These are phyloP conservation scores for Silurus lanzhouensis DNA, from an alignment of 2,797 vertebrate species.

Conservation along the genomic window DNA sequence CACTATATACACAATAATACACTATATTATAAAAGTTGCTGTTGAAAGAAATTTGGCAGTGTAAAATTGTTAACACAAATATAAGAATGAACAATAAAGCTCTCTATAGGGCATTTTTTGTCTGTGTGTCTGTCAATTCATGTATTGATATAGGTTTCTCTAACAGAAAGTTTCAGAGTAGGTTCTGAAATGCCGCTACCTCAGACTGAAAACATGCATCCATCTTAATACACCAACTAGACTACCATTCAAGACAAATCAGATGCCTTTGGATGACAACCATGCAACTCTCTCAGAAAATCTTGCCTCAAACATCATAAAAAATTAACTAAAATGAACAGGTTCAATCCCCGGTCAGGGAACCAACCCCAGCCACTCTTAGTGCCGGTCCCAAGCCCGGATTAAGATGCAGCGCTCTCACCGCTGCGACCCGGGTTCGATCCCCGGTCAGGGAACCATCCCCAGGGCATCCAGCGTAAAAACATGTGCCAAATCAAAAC, in stretches of 20 bases:
- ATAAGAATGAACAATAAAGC: background rate
- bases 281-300: background rate
- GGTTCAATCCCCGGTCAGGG: no score
- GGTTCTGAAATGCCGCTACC: background rate
- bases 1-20: background rate
- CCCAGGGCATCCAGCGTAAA: no score
- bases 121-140: background rate
- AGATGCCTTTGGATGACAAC: background rate
- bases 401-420: no score
- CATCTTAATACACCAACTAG: background rate
- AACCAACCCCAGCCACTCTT: no score
- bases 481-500: no score
- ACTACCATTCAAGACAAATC: background rate
- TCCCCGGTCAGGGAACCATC: no score
- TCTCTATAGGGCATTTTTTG: no score
- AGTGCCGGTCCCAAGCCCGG: no score
- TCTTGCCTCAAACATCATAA: background rate
- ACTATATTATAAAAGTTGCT: background rate
- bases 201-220: background rate
- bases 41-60: background rate
- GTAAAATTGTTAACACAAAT: background rate
- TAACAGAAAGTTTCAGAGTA: background rate
- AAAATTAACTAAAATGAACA: background rate
- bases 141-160: background rate
- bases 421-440: no score